Percentiles rank a stretch among this genome's conserved stretches.
phyloP scores from a whole-genome alignment of 2,888 invertebrate genomes.

The Pachycephus smyrnensis region DNA sequence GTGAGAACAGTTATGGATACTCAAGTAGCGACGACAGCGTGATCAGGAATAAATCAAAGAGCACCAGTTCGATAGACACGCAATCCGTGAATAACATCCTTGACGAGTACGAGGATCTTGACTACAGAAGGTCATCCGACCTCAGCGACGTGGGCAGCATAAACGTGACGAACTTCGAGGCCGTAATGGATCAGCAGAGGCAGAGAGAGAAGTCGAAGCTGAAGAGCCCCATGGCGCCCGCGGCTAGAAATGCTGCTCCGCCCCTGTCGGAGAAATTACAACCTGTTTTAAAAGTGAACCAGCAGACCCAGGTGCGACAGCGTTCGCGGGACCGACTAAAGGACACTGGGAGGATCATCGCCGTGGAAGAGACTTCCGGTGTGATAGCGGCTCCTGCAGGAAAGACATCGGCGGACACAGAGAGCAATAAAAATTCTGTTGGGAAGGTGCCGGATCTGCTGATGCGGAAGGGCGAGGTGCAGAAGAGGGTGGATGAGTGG shows the following conservation, averaged over 20 bases:
- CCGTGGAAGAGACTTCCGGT: conserved; percentile 13
- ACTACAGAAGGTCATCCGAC: conserved; percentile 52
- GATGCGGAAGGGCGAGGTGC: conserved; percentile 55
- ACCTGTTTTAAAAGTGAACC: conserved; percentile 48
- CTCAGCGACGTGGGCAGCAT: conserved; percentile 53
- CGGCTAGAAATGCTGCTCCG: conserved; percentile 19
- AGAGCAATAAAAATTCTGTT: conserved; percentile 24
- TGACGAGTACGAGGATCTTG: conserved; percentile 58
- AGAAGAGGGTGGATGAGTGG: conserved; percentile 59
- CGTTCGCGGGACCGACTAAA: conserved; percentile 48
- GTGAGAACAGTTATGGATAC: conserved; percentile 37
- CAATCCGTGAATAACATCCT: conserved; percentile 59
- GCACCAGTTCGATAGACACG: conserved; percentile 57
- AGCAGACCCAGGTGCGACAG: conserved; percentile 55
- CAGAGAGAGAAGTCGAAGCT: conserved; percentile 14
- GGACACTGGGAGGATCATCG: conserved; percentile 21
- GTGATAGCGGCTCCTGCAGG: conserved; percentile 13
- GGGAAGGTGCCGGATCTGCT: conserved; percentile 45
- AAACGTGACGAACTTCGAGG: conserved; percentile 51
- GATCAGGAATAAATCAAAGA: conserved; percentile 51
- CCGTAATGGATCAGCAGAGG: conserved; percentile 49
- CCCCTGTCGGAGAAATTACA: conserved; percentile 24
- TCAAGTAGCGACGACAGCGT: conserved; percentile 57
- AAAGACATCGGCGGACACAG: conserved; percentile 11
- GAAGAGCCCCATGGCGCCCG: conserved; percentile 12